Conservation (phyloP, 2,113 vertebrate species). For the Tragelaphus strepsiceros region DNA sequence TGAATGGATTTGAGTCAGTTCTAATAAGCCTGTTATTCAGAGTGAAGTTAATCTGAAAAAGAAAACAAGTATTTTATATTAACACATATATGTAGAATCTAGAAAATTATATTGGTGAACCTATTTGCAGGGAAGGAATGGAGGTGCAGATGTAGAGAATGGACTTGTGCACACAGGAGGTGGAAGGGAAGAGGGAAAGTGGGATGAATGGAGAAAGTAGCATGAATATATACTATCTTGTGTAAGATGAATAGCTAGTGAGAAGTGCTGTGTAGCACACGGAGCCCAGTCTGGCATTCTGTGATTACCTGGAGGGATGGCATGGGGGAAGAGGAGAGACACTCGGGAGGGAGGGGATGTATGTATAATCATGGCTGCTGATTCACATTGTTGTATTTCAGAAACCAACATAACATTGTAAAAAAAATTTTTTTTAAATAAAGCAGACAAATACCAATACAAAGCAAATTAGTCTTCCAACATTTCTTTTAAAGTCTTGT, state of each 20-base stretch:
- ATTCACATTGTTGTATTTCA: neutral
- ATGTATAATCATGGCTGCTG: neutral
- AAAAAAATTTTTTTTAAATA: neutral
- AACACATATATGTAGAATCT: neutral
- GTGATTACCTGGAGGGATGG: neutral
- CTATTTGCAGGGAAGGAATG: neutral
- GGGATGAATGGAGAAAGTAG: neutral
- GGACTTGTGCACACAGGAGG: neutral
- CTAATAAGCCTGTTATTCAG: neutral
- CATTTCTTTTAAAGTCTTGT: neutral
- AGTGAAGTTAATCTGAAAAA: neutral
- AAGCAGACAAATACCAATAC: neutral
- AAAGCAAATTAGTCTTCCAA: neutral
- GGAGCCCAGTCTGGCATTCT: neutral
- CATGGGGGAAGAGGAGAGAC: neutral
- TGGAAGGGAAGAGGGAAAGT: neutral
- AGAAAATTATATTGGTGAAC: neutral
- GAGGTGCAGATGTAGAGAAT: neutral
- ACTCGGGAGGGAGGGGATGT: neutral
- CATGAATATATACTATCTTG: neutral
- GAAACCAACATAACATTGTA: neutral
- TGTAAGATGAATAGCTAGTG: neutral
- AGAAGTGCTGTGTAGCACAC: neutral
- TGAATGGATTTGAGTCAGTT: neutral
- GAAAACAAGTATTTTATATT: neutral